These are phyloP conservation scores for Homalodisca vitripennis DNA, from an alignment of 1,140 invertebrate species.

Conservation along the genomic window DNA sequence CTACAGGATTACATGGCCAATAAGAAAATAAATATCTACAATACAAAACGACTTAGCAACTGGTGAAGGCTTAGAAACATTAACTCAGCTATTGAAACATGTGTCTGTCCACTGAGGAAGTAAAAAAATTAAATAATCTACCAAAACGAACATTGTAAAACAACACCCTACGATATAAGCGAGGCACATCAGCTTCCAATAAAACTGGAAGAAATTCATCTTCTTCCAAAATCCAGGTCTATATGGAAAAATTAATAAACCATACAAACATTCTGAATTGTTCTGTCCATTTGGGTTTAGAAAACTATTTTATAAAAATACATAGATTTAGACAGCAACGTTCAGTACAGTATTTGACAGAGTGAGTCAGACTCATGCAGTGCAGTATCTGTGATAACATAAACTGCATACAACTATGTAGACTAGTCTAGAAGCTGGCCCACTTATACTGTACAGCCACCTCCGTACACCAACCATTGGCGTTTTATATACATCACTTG, in stretches of 20 bases:
- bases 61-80: too few species aligned
- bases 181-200: constrained; percentile 28
- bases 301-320: constrained; percentile 30
- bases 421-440: constrained; percentile 17
- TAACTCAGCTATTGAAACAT: too few species aligned
- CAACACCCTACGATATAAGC: constrained; percentile 12
- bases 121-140: constrained; percentile 16
- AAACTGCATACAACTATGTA: constrained; percentile 9
- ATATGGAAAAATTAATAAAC: constrained; percentile 25
- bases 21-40: too few species aligned
- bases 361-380: not conserved
- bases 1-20: too few species aligned
- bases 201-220: constrained; percentile 28
- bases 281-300: constrained; percentile 3
- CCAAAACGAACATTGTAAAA: constrained; percentile 16
- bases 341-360: not conserved
- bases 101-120: too few species aligned
- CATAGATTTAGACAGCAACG: constrained; percentile 26
- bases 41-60: too few species aligned
- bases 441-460: not conserved
- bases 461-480: too few species aligned
- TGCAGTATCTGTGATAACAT: constrained; percentile 5
- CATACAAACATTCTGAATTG: not conserved
- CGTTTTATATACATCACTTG: too few species aligned
- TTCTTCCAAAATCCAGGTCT: constrained; percentile 19